Evolutionary conservation across 2,888 invertebrate genomes (phyloP), one percentile per base, ranked within the genome.

Genomic region (Tineola bisselliella): DNA sequence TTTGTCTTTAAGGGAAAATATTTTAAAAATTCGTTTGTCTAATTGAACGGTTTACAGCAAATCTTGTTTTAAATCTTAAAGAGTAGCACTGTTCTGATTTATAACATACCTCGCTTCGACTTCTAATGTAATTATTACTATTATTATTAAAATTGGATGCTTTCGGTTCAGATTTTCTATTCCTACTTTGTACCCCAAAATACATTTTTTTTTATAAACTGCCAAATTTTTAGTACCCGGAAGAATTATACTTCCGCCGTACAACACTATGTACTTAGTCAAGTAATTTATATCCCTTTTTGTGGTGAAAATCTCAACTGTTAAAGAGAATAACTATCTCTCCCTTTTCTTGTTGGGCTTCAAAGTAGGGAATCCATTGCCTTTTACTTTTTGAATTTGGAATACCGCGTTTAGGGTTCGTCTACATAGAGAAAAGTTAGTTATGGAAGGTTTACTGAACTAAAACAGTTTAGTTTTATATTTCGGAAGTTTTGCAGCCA

Each of bases 101-200:
- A 83, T 80, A 74, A 69, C 67, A 30, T 12, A 73, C 69, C 72
- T 69, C 69, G 25, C 6, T 25, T 25, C 6, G 25, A 25, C 6
- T 25, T 25, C 76, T 82, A 82, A 84, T 81, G 84, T 79, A 86
- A 84, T 84, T 82, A 86, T 82, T 80, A 79, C 83, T 83, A 86
- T 86, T 86, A 84, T 86, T 82, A 80, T 80, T 79, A 76, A 86
- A 84, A 83, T 86, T 84, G 84, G 82, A 84, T 84, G 81, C 81
- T 76, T 77, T 75, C 76, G 78, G 2, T 25, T 25, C 25, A 25
- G 25, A 25, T 25, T 25, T 25, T 25, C 2, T 2, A 25, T 2
- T 2, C 25, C 6, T 25, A 25, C 25, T 4, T 25, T 6, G 4
- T 25, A 25, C 25, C 4, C 25, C 4, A 25, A 25, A 25, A 25